Evolutionary conservation across 2,888 invertebrate genomes (phyloP).

Genomic region (Vanessa cardui): DNA sequence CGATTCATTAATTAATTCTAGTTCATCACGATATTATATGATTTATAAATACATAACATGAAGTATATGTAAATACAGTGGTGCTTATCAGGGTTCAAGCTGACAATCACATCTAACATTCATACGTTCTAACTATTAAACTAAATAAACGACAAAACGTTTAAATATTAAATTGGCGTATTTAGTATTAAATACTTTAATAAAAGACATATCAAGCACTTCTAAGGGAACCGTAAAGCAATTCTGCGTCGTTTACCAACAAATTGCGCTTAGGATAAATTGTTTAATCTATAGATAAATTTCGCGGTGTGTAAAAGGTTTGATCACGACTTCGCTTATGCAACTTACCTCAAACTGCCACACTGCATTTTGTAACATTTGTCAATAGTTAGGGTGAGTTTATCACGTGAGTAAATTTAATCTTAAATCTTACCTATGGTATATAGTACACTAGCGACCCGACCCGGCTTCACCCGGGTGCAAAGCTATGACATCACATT

Average conservation of each 20-base stretch:
- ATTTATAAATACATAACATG: no score
- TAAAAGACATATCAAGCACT: not conserved
- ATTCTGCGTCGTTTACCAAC: constrained; percentile 1
- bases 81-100: no score
- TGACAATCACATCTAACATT: no score
- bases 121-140: no score
- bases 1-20: no score
- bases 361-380: constrained; percentile 39
- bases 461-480: no score
- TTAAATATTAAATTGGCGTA: not conserved
- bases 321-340: constrained; percentile 32
- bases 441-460: no score
- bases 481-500: no score
- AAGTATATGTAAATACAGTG: no score
- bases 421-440: no score
- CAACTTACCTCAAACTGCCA: constrained; percentile 32
- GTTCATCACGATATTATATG: no score
- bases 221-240: not conserved
- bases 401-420: constrained; percentile 27
- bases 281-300: not conserved
- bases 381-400: constrained; percentile 45
- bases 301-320: not conserved
- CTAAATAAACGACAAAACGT: not conserved
- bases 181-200: no score
- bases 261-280: constrained; percentile 1